Percentiles rank a stretch among this genome's conserved stretches.
These are phyloP conservation scores for Triplophysa rosa DNA, from an alignment of 2,113 vertebrate species.

Conservation along the genomic window DNA sequence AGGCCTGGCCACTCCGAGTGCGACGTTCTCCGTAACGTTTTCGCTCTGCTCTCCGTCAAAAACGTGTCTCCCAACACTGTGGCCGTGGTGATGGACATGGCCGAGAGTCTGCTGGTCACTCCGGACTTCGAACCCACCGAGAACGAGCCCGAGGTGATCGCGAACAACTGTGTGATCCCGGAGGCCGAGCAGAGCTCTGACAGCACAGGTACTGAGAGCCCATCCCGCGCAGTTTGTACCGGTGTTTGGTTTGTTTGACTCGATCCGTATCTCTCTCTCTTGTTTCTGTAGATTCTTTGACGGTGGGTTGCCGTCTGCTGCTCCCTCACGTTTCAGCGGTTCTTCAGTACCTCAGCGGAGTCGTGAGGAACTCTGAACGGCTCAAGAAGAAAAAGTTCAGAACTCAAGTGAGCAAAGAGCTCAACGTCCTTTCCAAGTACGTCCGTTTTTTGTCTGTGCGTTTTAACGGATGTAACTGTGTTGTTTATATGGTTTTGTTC, in stretches of 20 bases:
- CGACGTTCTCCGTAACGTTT: conserved; percentile 85
- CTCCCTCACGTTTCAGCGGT: conserved; percentile 87
- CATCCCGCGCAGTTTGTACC: neutral
- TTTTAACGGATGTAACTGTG: too few species aligned
- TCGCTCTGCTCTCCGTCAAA: conserved; percentile 86
- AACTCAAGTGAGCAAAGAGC: conserved; percentile 88
- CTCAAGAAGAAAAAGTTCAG: conserved; percentile 88
- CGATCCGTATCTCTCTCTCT: neutral
- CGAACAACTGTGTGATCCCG: conserved; percentile 74
- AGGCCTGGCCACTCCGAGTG: conserved; percentile 79
- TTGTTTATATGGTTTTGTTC: neutral
- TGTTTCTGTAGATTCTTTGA: conserved; percentile 72
- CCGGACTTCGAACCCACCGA: conserved; percentile 83
- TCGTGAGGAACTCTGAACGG: conserved; percentile 81
- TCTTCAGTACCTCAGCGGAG: conserved; percentile 84
- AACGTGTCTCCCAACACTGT: conserved; percentile 79
- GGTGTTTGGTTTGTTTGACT: neutral
- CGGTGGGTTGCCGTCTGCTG: conserved; percentile 81
- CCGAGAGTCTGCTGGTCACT: conserved; percentile 81
- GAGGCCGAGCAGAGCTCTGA: conserved; percentile 61
- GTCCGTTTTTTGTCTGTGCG: conserved; percentile 49
- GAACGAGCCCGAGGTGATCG: conserved; percentile 64
- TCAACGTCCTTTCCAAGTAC: conserved; percentile 96
- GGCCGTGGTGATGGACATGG: conserved; percentile 85
- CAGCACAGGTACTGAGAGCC: conserved; percentile 70